These are phyloP conservation scores for Anoura caudifer DNA, from an alignment of 2,113 vertebrate genomes.

Conservation along the genomic window DNA sequence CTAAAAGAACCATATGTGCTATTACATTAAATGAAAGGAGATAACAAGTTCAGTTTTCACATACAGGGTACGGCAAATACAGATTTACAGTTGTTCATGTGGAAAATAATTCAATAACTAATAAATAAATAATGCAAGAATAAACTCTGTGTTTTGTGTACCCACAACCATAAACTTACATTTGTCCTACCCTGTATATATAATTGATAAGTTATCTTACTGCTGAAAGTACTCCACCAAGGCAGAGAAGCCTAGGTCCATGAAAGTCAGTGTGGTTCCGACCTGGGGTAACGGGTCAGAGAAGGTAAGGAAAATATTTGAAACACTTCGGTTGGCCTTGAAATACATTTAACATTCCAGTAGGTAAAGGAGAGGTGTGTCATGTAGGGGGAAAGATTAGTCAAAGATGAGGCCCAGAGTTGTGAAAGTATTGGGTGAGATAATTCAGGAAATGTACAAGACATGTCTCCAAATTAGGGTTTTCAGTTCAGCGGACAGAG, in stretches of 20 bases:
- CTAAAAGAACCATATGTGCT: too few species aligned
- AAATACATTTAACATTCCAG: background rate
- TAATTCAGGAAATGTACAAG: background rate
- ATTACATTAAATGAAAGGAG: background rate
- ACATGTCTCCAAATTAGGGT: background rate
- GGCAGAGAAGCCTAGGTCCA: background rate
- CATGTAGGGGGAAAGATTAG: background rate
- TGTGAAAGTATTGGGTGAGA: background rate
- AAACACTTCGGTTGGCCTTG: background rate
- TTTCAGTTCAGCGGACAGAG: background rate
- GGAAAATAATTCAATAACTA: background rate
- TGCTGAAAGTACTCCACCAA: background rate
- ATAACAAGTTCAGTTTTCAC: too few species aligned
- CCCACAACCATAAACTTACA: background rate
- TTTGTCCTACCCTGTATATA: background rate
- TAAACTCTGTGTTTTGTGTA: too few species aligned
- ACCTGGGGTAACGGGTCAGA: background rate
- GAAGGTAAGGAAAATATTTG: background rate
- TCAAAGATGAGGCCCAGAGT: background rate
- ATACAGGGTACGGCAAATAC: too few species aligned
- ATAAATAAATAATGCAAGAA: background rate
- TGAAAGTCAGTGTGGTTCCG: background rate
- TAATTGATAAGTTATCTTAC: background rate
- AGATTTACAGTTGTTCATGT: background rate
- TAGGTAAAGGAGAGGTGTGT: background rate